phyloP scores from a whole-genome alignment of 2,797 vertebrate genomes.

The Lepilemur septentrionalis region DNA sequence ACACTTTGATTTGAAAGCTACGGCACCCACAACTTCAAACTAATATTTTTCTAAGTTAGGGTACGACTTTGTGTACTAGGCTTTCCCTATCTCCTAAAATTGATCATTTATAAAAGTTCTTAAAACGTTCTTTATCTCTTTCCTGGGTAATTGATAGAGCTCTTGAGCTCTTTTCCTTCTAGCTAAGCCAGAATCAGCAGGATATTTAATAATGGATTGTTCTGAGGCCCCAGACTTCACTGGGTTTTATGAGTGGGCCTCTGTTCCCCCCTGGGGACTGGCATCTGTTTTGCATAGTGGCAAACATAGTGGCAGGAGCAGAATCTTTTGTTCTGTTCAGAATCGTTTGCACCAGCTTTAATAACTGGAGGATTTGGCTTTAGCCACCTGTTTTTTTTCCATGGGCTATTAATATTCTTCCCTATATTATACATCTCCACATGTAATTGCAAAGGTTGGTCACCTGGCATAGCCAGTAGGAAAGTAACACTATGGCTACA shows the following conservation, averaged over 20 bases:
- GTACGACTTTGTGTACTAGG: neutral
- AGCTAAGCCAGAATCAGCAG: neutral
- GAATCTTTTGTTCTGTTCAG: constrained; percentile 4
- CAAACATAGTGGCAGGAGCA: neutral
- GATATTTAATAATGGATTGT: constrained; percentile 22
- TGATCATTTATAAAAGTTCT: constrained; percentile 47
- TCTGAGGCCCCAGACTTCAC: neutral
- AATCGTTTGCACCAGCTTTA: constrained; percentile 9
- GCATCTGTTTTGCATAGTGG: neutral
- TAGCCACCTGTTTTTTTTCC: neutral
- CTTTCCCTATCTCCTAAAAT: neutral
- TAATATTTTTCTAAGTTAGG: neutral
- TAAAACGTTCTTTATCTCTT: constrained; percentile 3
- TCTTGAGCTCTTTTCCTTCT: constrained; percentile 44
- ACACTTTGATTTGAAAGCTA: neutral
- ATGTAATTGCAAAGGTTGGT: neutral
- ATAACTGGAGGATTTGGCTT: neutral
- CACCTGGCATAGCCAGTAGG: neutral
- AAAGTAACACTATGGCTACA: neutral
- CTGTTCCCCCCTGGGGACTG: neutral
- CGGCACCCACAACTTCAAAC: neutral
- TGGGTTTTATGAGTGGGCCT: neutral
- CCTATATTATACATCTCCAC: neutral
- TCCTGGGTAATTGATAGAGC: neutral
- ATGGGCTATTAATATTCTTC: neutral